phyloP scores from a whole-genome alignment of 2,797 vertebrate species.

The Sylvilagus floridanus region DNA sequence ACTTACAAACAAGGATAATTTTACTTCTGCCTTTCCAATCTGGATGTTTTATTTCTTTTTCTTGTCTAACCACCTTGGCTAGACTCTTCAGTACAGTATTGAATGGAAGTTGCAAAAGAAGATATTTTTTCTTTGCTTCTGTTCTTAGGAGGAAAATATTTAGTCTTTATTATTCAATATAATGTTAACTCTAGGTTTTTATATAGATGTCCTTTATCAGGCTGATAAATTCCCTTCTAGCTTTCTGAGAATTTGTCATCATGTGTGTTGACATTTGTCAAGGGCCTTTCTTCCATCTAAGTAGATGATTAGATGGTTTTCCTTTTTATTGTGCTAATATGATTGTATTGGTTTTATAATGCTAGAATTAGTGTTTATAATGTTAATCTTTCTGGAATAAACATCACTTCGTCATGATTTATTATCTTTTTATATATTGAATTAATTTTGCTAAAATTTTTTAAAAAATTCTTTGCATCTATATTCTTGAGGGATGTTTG shows the following conservation, averaged over 20 bases:
- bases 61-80: background rate
- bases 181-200: background rate
- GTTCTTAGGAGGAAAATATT: background rate
- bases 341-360: slow-evolving; percentile 25
- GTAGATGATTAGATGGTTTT: background rate
- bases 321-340: background rate
- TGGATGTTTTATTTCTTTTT: slow-evolving; percentile 11
- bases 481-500: background rate
- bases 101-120: background rate
- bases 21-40: slow-evolving; percentile 1
- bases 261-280: background rate
- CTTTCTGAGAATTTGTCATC: background rate
- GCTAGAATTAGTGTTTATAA: background rate
- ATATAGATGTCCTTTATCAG: background rate
- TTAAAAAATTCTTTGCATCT: background rate
- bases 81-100: background rate
- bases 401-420: background rate
- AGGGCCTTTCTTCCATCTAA: background rate
- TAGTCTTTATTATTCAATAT: background rate
- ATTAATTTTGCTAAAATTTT: slow-evolving; percentile 52
- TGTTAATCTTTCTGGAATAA: background rate
- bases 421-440: background rate
- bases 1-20: background rate
- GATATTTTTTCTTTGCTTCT: background rate
- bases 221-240: background rate